These are phyloP conservation scores for Nipponia nippon DNA, from an alignment of 2,113 vertebrate species.

Conservation along the genomic window DNA sequence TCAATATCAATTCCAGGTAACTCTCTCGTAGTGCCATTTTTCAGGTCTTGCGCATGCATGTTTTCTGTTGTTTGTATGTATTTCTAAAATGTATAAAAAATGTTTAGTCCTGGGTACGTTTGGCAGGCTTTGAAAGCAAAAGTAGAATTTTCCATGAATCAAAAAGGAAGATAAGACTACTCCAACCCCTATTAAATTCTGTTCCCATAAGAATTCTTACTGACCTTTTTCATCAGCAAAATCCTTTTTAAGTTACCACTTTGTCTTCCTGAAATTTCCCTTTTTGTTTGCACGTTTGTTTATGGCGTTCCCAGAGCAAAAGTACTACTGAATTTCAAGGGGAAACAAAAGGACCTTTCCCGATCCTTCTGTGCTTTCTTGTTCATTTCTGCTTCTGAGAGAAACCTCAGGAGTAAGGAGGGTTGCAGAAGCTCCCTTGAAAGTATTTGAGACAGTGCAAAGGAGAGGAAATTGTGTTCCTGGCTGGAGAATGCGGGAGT, in stretches of 20 bases:
- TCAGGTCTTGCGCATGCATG: background rate
- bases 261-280: background rate
- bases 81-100: background rate
- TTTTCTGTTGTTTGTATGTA: background rate
- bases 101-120: background rate
- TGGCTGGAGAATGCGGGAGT: background rate
- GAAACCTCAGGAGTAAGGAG: background rate
- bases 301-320: background rate
- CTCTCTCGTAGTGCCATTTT: background rate
- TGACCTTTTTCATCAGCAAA: background rate
- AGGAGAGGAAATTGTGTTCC: background rate
- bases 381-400: background rate
- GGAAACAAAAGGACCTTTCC: background rate
- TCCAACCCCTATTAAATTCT: background rate
- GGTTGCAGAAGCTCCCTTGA: background rate
- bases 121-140: background rate
- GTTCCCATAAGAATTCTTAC: background rate
- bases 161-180: background rate
- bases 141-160: background rate
- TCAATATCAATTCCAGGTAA: background rate
- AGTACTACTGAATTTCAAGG: background rate
- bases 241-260: background rate
- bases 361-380: background rate
- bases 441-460: background rate
- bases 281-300: background rate